Evolutionary conservation across 2,888 invertebrate species (phyloP).

Genomic region (Clanis bilineata): DNA sequence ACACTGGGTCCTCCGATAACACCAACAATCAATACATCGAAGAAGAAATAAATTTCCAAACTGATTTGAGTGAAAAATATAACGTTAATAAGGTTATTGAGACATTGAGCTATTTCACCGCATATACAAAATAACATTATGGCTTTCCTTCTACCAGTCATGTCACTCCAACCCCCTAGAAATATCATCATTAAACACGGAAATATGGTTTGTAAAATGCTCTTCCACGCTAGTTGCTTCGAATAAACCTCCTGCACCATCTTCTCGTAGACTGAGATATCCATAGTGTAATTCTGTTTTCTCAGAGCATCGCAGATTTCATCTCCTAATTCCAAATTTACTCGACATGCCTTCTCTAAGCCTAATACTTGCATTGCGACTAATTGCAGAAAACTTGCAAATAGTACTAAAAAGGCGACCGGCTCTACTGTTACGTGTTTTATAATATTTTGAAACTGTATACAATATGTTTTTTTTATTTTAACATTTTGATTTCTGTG

Average conservation of each 20-base stretch:
- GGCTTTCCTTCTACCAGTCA: constrained; percentile 58
- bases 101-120: constrained; percentile 51
- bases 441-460: not conserved
- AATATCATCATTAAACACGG: constrained; percentile 86
- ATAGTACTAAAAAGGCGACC: constrained; percentile 38
- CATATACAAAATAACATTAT: constrained; percentile 63
- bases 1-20: constrained; percentile 38
- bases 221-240: constrained; percentile 88
- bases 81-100: constrained; percentile 52
- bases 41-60: constrained; percentile 49
- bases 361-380: constrained; percentile 68
- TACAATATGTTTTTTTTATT: not conserved
- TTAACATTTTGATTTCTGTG: not conserved
- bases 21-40: constrained; percentile 51
- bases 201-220: constrained; percentile 86
- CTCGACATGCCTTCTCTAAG: constrained; percentile 54
- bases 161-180: constrained; percentile 72
- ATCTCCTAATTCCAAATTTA: constrained; percentile 84
- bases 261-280: constrained; percentile 57
- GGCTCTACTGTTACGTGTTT: constrained; percentile 82
- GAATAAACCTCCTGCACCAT: constrained; percentile 84
- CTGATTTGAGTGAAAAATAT: constrained; percentile 57
- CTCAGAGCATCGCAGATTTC: constrained; percentile 85
- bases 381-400: constrained; percentile 48
- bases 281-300: constrained; percentile 81